Conservation (phyloP, 23 tunicate genomes). For the Ciona savignyi region DNA sequence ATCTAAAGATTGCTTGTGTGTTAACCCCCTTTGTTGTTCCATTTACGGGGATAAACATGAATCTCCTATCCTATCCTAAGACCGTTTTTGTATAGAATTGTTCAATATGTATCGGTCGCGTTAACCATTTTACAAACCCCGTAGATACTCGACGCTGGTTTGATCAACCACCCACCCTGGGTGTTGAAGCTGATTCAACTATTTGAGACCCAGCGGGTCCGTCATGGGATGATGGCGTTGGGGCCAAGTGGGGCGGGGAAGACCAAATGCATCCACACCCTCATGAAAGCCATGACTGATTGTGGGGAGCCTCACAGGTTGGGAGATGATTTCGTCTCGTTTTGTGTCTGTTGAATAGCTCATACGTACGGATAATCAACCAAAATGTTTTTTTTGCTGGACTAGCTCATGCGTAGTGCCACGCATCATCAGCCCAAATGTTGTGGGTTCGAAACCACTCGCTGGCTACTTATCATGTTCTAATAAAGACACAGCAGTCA, state of each 20-base stretch:
- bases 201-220: conserved; percentile 95
- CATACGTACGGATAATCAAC: background rate
- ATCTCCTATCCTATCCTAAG: too few species aligned
- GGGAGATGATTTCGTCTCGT: background rate
- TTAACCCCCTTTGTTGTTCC: too few species aligned
- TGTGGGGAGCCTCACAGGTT: conserved; percentile 93
- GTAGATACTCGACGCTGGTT: conserved; percentile 83
- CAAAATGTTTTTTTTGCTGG: background rate
- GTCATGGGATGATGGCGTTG: conserved; percentile 99
- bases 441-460: too few species aligned
- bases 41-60: too few species aligned
- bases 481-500: too few species aligned
- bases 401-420: background rate
- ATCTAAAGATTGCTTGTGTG: too few species aligned
- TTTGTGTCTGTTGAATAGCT: too few species aligned
- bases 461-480: too few species aligned
- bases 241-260: conserved; percentile 99
- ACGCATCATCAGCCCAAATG: background rate
- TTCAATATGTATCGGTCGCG: too few species aligned
- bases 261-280: conserved; percentile 85
- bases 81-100: too few species aligned
- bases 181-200: conserved; percentile 79
- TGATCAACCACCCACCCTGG: conserved; percentile 90
- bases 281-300: conserved; percentile 99
- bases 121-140: too few species aligned